Evolutionary conservation across 1,140 invertebrate genomes (phyloP), one percentile per base, ranked within the genome.

Genomic region (Listronotus oregonensis): DNA sequence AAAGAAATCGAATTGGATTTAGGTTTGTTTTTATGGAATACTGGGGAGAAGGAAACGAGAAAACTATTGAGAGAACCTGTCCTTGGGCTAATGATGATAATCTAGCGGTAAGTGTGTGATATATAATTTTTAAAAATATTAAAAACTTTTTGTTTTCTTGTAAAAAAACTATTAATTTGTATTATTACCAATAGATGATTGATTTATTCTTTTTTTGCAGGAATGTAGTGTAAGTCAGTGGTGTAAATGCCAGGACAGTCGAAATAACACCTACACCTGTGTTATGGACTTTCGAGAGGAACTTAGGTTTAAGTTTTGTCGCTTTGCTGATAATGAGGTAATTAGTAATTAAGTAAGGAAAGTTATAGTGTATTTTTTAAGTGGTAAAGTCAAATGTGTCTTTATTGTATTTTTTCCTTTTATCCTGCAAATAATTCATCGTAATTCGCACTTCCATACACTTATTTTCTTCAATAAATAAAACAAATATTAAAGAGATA

Each of bases 221-320:
- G 79, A 86, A 68, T 94, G 91, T 71, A 80, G 80, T 46, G 78
- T 80, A 32, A 80, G 85, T 4, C 85, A 84, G 65, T 85, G 82
- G 44, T 95, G 92, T 72, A 93, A 94, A 74, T 95, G 93, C 74
- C 86, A 94, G 79, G 92, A 94, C 77, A 78, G 86, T 0, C 83
- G 75, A 71, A 96, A 96, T 75, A 96, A 96, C 73, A 94, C 93
- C 0, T 96, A 87, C 72, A 80, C 80, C 0, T 96, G 94, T 75
- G 66, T 95, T 5, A 78, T 91, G 50, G 84, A 86, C 60, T 68
- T 91, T 27, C 77, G 80, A 1, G 65, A 83, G 40, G 18, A 75
- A 2, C 69, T 75, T 39, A 85, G 91, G 74, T 84, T 86, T 64
- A 85, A 94, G 64, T 94, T 88, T 71, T 95, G 93, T 74, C 72